Percentiles rank a stretch among this genome's conserved stretches.
These are phyloP conservation scores for Thaumatotibia leucotreta DNA, from an alignment of 1,140 invertebrate species.

Conservation along the genomic window DNA sequence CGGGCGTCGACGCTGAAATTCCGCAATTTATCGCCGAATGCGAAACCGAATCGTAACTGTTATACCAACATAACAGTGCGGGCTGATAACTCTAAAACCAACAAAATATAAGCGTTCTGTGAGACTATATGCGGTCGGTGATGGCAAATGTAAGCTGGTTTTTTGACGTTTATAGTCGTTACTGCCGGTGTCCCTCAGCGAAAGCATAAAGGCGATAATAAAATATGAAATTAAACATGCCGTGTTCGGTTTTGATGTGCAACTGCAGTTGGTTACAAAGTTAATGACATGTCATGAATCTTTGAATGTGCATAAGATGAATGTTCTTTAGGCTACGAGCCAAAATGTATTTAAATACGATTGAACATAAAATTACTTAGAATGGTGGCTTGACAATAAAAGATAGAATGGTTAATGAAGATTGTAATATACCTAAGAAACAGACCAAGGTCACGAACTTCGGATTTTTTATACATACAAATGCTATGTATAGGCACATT, in stretches of 20 bases:
- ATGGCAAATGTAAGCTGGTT: neutral
- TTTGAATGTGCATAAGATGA: neutral
- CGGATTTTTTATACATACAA: too few relatives aligned
- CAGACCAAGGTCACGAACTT: too few relatives aligned
- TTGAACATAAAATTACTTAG: too few relatives aligned
- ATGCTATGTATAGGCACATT: too few relatives aligned
- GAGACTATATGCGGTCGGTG: neutral
- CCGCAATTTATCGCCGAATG: neutral
- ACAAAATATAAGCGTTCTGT: neutral
- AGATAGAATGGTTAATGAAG: too few relatives aligned
- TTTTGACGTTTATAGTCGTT: neutral
- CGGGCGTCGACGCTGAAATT: neutral
- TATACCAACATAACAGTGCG: neutral
- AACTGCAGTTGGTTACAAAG: neutral
- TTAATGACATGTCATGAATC: neutral
- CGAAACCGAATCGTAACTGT: neutral
- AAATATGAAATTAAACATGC: slow-evolving; percentile 9
- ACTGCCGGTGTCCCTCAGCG: neutral
- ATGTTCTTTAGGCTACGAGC: too few relatives aligned
- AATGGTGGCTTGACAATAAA: too few relatives aligned
- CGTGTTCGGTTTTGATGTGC: slow-evolving; percentile 5
- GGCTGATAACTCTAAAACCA: neutral
- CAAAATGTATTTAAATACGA: too few relatives aligned
- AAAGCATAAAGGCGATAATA: neutral
- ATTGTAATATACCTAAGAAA: too few relatives aligned